A percentile compares a stretch with the other conserved stretches of the same genome.
These are phyloP conservation scores for Bellardia pandia DNA, from an alignment of 2,888 invertebrate genomes.

Conservation along the genomic window DNA sequence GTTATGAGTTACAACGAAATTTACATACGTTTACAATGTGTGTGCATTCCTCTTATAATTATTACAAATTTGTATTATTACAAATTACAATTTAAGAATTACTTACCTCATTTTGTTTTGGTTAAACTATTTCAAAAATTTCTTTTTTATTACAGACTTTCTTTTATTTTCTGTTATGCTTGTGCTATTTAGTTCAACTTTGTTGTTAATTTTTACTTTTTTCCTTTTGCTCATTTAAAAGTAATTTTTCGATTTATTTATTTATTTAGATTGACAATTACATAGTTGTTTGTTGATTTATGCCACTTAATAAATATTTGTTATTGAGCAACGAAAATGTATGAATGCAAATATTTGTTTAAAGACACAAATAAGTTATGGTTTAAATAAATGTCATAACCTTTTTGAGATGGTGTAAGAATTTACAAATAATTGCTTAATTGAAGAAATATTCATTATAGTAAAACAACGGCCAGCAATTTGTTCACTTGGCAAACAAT, in stretches of 20 bases:
- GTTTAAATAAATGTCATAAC: slow-evolving; percentile 10
- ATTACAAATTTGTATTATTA: too few species aligned
- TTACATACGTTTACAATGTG: too few species aligned
- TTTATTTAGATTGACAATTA: slow-evolving; percentile 53
- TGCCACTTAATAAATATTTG: slow-evolving; percentile 33
- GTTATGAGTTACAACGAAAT: too few species aligned
- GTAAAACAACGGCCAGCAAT: too few species aligned
- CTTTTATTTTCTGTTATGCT: too few species aligned
- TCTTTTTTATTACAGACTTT: too few species aligned
- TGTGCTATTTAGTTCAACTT: not conserved
- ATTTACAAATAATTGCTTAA: not conserved
- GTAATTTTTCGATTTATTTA: slow-evolving; percentile 58
- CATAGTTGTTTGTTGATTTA: slow-evolving; percentile 36
- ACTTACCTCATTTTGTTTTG: too few species aligned
- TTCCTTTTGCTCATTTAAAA: slow-evolving; percentile 29
- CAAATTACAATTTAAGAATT: too few species aligned
- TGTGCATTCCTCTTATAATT: too few species aligned
- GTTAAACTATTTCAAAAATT: too few species aligned
- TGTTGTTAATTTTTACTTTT: not conserved
- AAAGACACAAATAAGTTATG: not conserved
- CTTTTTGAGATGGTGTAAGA: not conserved
- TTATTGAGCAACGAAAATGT: slow-evolving; percentile 9
- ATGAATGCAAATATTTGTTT: slow-evolving; percentile 21
- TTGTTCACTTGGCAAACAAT: too few species aligned
- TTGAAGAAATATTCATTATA: not conserved